phyloP scores from a whole-genome alignment of 2,797 vertebrate species.

The Sebastes alutus region DNA sequence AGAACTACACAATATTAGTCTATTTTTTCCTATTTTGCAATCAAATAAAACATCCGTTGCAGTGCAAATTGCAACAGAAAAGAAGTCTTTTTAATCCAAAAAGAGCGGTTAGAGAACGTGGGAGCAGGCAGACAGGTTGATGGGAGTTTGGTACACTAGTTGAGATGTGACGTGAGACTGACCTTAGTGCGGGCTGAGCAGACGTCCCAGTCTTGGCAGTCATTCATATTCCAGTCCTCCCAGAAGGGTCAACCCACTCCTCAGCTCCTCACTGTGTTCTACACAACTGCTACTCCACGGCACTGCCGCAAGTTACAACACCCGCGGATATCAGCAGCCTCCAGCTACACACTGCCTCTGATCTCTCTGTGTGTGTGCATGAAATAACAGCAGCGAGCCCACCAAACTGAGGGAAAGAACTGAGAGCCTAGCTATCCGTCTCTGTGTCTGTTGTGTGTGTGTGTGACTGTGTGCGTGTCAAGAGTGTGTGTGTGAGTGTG shows the following conservation, averaged over 20 bases:
- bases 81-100: neutral
- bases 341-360: constrained; percentile 66
- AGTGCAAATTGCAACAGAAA: neutral
- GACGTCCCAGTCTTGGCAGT: constrained; percentile 67
- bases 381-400: constrained; percentile 71
- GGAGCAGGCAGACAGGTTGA: constrained; percentile 40
- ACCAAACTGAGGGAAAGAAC: constrained; percentile 74
- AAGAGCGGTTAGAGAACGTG: constrained; percentile 2
- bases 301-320: constrained; percentile 44
- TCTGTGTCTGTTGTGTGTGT: constrained; percentile 65
- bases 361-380: constrained; percentile 56
- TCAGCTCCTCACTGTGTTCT: constrained; percentile 48
- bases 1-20: neutral
- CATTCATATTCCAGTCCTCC: constrained; percentile 75
- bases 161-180: constrained; percentile 71
- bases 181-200: constrained; percentile 77
- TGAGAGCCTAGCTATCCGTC: constrained; percentile 66
- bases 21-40: neutral
- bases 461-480: constrained; percentile 50
- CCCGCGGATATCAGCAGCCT: constrained; percentile 66
- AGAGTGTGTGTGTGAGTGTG: constrained; percentile 39
- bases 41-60: neutral
- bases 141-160: constrained; percentile 24
- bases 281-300: constrained; percentile 45
- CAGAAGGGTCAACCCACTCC: constrained; percentile 65